These are phyloP conservation scores for Spinus olivaceus DNA, from an alignment of 2,797 vertebrate genomes.

Conservation along the genomic window DNA sequence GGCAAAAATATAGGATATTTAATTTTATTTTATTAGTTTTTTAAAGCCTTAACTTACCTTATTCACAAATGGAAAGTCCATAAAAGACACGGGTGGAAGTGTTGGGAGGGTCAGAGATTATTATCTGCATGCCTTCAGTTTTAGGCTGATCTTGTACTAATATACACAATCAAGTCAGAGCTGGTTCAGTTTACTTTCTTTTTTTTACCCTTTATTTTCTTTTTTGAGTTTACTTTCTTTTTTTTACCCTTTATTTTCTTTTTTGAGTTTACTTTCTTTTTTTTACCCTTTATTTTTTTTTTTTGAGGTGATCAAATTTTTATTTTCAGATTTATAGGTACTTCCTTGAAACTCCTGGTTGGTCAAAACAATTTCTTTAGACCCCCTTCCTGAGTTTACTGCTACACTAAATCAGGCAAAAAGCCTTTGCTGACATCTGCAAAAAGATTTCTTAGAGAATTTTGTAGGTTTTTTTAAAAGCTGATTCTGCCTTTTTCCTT, in stretches of 20 bases:
- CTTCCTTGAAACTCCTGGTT: not conserved
- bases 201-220: no score
- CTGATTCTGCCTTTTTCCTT: conserved; percentile 72
- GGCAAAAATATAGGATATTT: not conserved
- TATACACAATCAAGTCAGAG: not conserved
- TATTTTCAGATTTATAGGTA: not conserved
- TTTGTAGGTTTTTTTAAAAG: conserved; percentile 49
- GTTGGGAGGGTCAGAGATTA: not conserved
- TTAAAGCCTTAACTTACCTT: not conserved
- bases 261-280: not conserved
- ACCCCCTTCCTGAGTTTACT: conserved; percentile 39
- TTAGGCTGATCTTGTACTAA: not conserved
- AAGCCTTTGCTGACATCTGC: conserved; percentile 70
- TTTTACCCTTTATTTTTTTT: no score
- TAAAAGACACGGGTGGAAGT: not conserved
- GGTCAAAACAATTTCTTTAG: conserved; percentile 13
- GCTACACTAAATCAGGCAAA: conserved; percentile 24
- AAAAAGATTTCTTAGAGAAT: conserved; percentile 64
- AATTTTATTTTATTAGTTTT: not conserved
- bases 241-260: no score
- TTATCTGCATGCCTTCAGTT: not conserved
- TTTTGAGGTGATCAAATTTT: not conserved
- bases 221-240: not conserved
- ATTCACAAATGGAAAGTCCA: not conserved
- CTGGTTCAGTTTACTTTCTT: not conserved